Percentiles rank a stretch among this genome's conserved stretches.
Evolutionary conservation across 2,113 vertebrate genomes (phyloP).

Genomic region (Microcebus murinus): DNA sequence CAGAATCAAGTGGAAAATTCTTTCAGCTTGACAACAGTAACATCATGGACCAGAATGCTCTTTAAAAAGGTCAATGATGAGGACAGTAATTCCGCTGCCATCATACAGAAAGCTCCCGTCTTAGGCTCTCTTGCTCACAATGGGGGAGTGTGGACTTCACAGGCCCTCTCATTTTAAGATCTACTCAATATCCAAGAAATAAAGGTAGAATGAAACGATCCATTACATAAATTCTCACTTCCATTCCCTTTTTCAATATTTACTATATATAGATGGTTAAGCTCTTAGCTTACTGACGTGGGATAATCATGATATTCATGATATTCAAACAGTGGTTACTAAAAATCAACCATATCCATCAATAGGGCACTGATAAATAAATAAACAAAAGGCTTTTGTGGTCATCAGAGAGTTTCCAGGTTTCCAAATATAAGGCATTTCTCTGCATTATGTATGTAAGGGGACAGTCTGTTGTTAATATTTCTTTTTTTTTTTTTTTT

Average conservation of each 20-base stretch:
- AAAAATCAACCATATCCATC: background rate
- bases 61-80: background rate
- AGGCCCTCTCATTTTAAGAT: too few species aligned
- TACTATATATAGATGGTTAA: background rate
- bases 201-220: background rate
- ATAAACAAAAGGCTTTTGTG: background rate
- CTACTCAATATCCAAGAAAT: background rate
- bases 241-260: background rate
- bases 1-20: background rate
- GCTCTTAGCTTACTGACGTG: background rate
- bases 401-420: background rate
- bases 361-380: background rate
- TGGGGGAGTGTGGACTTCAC: fast-evolving
- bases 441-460: background rate
- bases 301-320: too few species aligned
- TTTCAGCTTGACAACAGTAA: background rate
- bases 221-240: background rate
- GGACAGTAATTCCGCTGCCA: background rate
- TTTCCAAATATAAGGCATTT: background rate
- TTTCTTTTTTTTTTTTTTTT: too few species aligned
- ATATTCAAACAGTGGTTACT: background rate
- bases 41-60: background rate
- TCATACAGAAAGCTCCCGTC: background rate
- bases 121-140: background rate
- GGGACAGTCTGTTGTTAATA: background rate